phyloP scores from a whole-genome alignment of 1,140 invertebrate species.

The Drosophila micromelanica region DNA sequence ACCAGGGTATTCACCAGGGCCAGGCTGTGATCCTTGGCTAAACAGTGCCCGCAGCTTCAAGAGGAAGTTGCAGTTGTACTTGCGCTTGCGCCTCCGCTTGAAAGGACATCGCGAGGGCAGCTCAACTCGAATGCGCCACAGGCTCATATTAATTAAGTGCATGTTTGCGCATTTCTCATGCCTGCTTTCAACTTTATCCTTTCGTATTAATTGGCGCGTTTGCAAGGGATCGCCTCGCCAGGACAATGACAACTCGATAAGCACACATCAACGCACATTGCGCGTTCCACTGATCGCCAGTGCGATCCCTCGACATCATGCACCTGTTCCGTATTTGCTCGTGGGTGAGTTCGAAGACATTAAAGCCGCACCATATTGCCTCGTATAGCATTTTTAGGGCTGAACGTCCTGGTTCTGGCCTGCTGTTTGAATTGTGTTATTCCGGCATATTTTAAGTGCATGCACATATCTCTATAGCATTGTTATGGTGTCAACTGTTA shows the following conservation, averaged over 20 bases:
- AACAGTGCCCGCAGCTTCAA: conserved; percentile 50
- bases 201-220: conserved; percentile 67
- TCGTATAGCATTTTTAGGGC: conserved; percentile 65
- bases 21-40: conserved; percentile 17
- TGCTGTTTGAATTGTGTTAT: conserved; percentile 48
- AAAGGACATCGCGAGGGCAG: conserved; percentile 40
- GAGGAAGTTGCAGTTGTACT: conserved; percentile 52
- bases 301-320: conserved; percentile 53
- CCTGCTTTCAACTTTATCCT: conserved; percentile 36
- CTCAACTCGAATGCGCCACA: conserved; percentile 46
- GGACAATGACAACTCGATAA: conserved; percentile 82
- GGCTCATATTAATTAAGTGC: conserved; percentile 77
- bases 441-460: conserved; percentile 39
- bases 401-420: conserved; percentile 37
- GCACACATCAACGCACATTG: conserved; percentile 73
- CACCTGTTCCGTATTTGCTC: conserved; percentile 65
- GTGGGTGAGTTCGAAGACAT: conserved; percentile 59
- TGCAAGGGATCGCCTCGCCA: conserved; percentile 39
- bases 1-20: neutral
- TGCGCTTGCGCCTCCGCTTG: conserved; percentile 13
- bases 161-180: conserved; percentile 71
- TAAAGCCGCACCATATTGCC: conserved; percentile 14
- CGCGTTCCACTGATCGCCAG: conserved; percentile 22
- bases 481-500: conserved; percentile 56
- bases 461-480: conserved; percentile 21